These are phyloP conservation scores for Epistrophe grossulariae DNA, from an alignment of 2,888 invertebrate species.

Conservation along the genomic window DNA sequence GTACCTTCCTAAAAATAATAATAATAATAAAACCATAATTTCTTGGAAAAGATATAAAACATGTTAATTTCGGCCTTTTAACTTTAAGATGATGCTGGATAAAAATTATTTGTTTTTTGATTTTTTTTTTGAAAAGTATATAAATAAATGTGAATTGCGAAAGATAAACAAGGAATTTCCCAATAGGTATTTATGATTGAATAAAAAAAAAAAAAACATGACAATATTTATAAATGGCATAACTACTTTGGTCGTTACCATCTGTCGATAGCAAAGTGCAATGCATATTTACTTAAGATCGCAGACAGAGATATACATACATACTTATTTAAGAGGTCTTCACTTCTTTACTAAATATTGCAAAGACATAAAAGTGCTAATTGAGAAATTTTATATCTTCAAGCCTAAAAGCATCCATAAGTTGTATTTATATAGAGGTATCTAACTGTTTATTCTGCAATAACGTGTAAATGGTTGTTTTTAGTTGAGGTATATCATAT, in stretches of 20 bases:
- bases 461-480: not conserved
- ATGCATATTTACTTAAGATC: constrained; percentile 59
- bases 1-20: constrained; percentile 18
- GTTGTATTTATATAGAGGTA: not conserved
- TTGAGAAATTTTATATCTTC: constrained; percentile 25
- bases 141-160: constrained; percentile 1
- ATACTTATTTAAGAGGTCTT: constrained; percentile 46
- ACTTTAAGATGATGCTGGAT: constrained; percentile 20
- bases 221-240: constrained; percentile 36
- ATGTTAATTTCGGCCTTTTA: not conserved
- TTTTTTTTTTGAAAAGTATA: not conserved
- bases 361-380: constrained; percentile 15
- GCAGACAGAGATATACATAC: not conserved
- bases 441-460: not conserved
- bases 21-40: constrained; percentile 21
- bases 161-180: constrained; percentile 18
- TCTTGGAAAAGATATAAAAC: constrained; percentile 20
- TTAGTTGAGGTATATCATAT: not conserved
- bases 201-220: not conserved
- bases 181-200: not conserved
- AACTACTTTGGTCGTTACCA: constrained; percentile 30
- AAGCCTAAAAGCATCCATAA: not conserved
- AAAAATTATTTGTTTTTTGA: constrained; percentile 5
- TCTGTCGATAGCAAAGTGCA: constrained; percentile 56
- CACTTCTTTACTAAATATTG: constrained; percentile 28